Conservation (phyloP, 2,888 invertebrate genomes). For the Nymphalis c-album region DNA sequence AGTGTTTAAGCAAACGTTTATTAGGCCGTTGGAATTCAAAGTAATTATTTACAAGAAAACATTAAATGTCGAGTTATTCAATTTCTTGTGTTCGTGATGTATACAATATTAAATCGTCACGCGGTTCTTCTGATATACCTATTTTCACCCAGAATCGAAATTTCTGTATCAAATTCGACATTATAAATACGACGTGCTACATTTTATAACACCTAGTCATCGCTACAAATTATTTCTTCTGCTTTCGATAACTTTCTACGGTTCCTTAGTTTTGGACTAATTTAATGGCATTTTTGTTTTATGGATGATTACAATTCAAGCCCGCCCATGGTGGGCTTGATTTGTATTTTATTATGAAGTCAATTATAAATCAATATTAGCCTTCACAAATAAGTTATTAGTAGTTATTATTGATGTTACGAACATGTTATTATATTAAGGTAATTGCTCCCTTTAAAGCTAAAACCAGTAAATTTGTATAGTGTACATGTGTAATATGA, state of each 20-base stretch:
- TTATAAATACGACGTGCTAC: constrained; percentile 23
- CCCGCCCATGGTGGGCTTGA: constrained; percentile 13
- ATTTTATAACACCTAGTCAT: constrained; percentile 43
- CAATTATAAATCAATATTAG: constrained; percentile 4
- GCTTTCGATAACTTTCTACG: constrained; percentile 44
- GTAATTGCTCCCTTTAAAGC: too few relatives aligned
- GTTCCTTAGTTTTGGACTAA: constrained; percentile 54
- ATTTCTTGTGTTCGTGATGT: not conserved
- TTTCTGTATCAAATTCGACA: constrained; percentile 32
- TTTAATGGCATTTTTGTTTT: constrained; percentile 36
- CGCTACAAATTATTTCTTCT: constrained; percentile 41
- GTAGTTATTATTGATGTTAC: not conserved
- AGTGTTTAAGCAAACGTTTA: too few relatives aligned
- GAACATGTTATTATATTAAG: not conserved
- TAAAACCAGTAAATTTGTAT: too few relatives aligned
- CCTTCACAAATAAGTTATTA: not conserved
- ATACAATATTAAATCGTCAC: not conserved
- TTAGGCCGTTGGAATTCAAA: too few relatives aligned
- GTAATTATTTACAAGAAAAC: too few relatives aligned
- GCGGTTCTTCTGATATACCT: not conserved
- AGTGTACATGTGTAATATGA: too few relatives aligned
- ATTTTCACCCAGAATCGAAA: constrained; percentile 30
- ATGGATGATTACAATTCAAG: too few relatives aligned
- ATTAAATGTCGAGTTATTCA: not conserved
- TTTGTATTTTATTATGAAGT: constrained; percentile 15